Base-by-base conservation (phyloP, 1,140 invertebrate species). In the Hypothenemus hampei region DNA sequence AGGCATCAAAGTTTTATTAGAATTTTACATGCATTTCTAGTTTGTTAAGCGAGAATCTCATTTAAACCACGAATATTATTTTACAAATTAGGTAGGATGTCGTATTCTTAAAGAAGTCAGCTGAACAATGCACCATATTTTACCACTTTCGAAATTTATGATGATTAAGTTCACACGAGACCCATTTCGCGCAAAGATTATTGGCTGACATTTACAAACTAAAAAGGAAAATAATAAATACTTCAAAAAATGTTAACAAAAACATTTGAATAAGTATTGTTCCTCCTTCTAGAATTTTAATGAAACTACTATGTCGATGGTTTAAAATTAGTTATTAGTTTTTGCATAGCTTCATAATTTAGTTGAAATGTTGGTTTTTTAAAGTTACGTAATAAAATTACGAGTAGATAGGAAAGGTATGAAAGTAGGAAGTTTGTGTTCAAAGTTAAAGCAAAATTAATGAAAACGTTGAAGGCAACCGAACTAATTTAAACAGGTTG, bases 401-500 rank as follows among this genome's bases (percentile, higher is more conserved):
- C n/a, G n/a, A n/a, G n/a, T n/a, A n/a, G n/a, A n/a, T 15, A 16
- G 29, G 35, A 10, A n/a, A n/a, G 35, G 35, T 37, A 15, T 16
- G 15, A 16, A 37, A 37, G n/a, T n/a, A n/a, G n/a, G n/a, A n/a
- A n/a, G n/a, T n/a, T n/a, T n/a, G n/a, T 39, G 37, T 29, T 55
- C 31, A 55, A 50, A 48, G 33, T 57, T 57, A 57, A 57, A 50
- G 55, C 16, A 59, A 57, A 60, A 56, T 57, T 53, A 47, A 57
- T 52, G 59, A 48, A 50, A 57, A 60, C 57, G 50, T 53, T 47
- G 59, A 49, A 43, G 41, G 54, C 48, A 43, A 53, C 54, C 49
- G 37, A 60, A 60, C 53, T 57, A 60, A 60, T 60, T 60, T 60
- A 57, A 60, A 57, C 58, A 60, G 53, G 53, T 56, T 60, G 45